Conservation (phyloP, 2,797 vertebrate genomes). For the Sphaeramia orbicularis region DNA sequence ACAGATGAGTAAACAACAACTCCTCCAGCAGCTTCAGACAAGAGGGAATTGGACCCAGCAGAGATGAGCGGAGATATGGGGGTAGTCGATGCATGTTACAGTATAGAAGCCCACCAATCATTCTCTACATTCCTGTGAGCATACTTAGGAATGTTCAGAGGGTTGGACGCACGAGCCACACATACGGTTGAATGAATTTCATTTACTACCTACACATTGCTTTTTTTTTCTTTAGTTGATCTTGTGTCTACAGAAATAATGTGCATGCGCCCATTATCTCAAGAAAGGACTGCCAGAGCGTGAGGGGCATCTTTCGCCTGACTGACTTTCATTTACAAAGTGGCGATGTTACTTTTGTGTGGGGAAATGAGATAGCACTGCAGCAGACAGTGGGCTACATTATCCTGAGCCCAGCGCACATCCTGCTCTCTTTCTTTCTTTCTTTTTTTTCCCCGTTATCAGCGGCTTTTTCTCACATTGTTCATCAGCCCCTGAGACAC, state of each 20-base stretch:
- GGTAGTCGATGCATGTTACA: constrained; percentile 34
- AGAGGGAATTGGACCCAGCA: constrained; percentile 21
- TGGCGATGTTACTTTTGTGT: constrained; percentile 79
- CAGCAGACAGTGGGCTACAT: constrained; percentile 74
- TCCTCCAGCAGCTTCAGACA: constrained; percentile 26
- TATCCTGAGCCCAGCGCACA: constrained; percentile 62
- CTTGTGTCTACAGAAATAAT: constrained; percentile 73
- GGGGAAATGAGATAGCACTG: constrained; percentile 78
- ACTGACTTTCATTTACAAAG: constrained; percentile 83
- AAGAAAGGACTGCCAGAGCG: constrained; percentile 67
- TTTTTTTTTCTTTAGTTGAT: constrained; percentile 56
- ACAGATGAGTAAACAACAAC: constrained; percentile 62
- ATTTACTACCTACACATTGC: constrained; percentile 64
- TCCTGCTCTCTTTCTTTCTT: constrained; percentile 48
- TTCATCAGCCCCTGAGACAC: constrained; percentile 71
- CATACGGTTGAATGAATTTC: constrained; percentile 57
- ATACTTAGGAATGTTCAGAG: constrained; percentile 51
- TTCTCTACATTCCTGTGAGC: constrained; percentile 39
- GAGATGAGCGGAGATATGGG: constrained; percentile 30
- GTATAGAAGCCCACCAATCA: constrained; percentile 41
- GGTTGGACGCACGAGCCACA: constrained; percentile 29
- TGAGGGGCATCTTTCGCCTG: constrained; percentile 77
- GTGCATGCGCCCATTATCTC: constrained; percentile 73
- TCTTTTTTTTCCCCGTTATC: constrained; percentile 57
- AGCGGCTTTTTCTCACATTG: constrained; percentile 69